A percentile compares a stretch with the other conserved stretches of the same genome.
Conservation (phyloP, 30 jellyfish, hydroid and myxozoan species). For the Nemopilema nomurai region DNA sequence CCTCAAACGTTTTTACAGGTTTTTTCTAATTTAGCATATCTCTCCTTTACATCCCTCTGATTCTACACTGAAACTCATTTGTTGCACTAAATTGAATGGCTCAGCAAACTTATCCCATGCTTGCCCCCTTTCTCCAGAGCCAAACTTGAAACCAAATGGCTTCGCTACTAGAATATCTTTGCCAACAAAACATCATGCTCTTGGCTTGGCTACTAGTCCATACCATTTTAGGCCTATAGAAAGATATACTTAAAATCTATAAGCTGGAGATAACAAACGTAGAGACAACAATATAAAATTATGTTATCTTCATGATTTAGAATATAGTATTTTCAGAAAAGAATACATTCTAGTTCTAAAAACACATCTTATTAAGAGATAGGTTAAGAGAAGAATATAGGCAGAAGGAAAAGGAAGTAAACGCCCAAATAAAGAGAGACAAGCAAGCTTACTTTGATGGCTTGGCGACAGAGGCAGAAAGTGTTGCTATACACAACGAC, state of each 20-base stretch:
- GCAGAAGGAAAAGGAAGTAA: too few species aligned
- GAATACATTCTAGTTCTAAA: neutral
- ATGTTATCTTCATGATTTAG: neutral
- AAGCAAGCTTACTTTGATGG: too few species aligned
- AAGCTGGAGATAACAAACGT: neutral
- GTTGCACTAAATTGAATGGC: conserved; percentile 15
- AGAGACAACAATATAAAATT: neutral
- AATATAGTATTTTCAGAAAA: neutral
- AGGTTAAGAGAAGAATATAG: too few species aligned
- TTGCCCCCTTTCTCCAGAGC: conserved; percentile 40
- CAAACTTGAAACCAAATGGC: conserved; percentile 11
- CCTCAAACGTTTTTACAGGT: neutral
- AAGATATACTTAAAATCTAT: neutral
- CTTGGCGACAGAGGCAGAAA: too few species aligned
- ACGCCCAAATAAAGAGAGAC: too few species aligned
- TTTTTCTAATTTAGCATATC: neutral
- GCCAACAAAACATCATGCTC: conserved; percentile 12
- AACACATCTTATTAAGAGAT: too few species aligned
- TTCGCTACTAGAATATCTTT: neutral
- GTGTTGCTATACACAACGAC: too few species aligned
- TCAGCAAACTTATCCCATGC: conserved; percentile 50
- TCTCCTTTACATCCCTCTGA: conserved; percentile 11
- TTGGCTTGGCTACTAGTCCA: too few species aligned
- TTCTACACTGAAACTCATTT: neutral
- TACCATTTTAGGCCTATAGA: conserved; percentile 5